Base-by-base conservation (phyloP, 1,140 invertebrate species). In the Spodoptera frugiperda region DNA sequence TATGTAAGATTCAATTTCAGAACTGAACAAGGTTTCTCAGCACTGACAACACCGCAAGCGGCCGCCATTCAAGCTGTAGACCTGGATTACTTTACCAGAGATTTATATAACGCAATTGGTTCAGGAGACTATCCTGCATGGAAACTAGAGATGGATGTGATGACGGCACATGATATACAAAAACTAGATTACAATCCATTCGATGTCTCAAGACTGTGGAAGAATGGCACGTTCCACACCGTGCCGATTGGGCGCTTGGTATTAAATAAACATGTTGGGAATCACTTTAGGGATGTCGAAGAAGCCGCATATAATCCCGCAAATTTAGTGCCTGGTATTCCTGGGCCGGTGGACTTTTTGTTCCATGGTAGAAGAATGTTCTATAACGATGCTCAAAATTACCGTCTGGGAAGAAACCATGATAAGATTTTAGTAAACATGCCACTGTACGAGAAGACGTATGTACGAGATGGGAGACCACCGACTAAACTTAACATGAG, bases 281-380 rank as follows among this genome's bases (percentile, higher is more conserved):
- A 98, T 89, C 97, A 97, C 86, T 98, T 98, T 90, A 95, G 96
- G 49, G 97, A 98, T 83, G 95, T 98, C 0, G 98, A 99, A 90
- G 98, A 98, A 94, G 89, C 97, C 49, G 98, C 97, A 8, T 98
- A 98, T 87, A 96, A 96, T 87, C 98, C 98, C 3, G 96, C 97
- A 19, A 96, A 98, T 89, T 94, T 99, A 93, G 96, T 98, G 44
- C 98, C 98, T 39, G 96, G 98, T 53, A 97, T 99, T 83, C 96
- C 97, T 83, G 95, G 97, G 15, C 97, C 96, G 55, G 97, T 97
- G 1, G 98, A 99, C 87, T 97, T 97, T 90, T 96, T 98, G 96
- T 94, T 99, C 57, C 96, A 97, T 94, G 97, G 96, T 53, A 96
- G 98, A 76, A 93, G 98, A 6, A n/a, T n/a, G n/a, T n/a, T n/a